Base-by-base conservation (phyloP, 2,888 invertebrate species). In the Xestoiulus laeticollis region DNA sequence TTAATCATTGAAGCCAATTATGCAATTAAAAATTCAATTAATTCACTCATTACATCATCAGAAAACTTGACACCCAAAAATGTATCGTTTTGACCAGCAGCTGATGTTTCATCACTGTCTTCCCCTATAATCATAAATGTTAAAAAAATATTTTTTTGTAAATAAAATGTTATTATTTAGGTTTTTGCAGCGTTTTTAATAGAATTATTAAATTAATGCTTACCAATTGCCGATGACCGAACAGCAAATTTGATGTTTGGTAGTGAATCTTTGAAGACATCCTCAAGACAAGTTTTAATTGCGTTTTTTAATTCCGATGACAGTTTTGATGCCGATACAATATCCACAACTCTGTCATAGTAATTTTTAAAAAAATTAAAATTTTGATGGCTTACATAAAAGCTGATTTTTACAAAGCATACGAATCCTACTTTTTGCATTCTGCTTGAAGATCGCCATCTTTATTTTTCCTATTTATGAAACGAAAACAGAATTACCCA, bases 21-120 rank as follows among this genome's bases (percentile, higher is more conserved):
- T 16, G 22, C 59, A 53, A 86, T 19, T 30, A 53, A 1, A 2
- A 12, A 43, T 43, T 5, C 5, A 85, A 22, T 85, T 16, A 85
- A 33, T 10, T 1, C 10, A 85, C 12, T 85, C 22, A 19, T 85
- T 83, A 87, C 87, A n/a, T 92, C 92, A 87, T 89, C 88, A 6
- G 89, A 89, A 0, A 93, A 93, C 53, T 91, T 91, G 87, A 96
- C 94, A 0, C 96, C 96, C 2, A 97, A 93, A 89, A 95, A 94
- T 0, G 96, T 96, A 88, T 95, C 95, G 92, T 97, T 96, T 92
- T 97, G 97, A 0, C 97, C 97, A 0, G 97, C 96, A 3, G 96
- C 95, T 0, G 96, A 96, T 12, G 96, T 92, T 87, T 95, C 96
- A 88, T 95, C 94, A 10, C 95, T 94, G 91, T 97, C 97, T 92